phyloP scores from a whole-genome alignment of 2,113 vertebrate genomes.

The Malurus alboscapulatus region DNA sequence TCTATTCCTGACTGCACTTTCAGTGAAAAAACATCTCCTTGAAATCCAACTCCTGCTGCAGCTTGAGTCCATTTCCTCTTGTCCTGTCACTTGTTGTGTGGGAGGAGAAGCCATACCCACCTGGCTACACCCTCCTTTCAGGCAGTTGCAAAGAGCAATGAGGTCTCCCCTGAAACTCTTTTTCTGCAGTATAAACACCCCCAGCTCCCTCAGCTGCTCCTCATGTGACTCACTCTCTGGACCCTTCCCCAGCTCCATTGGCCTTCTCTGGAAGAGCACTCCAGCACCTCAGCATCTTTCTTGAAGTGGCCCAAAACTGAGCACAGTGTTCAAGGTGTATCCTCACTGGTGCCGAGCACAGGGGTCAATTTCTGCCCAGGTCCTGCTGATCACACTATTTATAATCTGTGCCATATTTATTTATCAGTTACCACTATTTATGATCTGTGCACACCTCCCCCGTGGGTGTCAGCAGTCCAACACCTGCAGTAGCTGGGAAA shows the following conservation, averaged over 20 bases:
- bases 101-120: accelerated
- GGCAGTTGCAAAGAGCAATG: too few species aligned
- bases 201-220: not conserved
- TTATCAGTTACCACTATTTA: too few species aligned
- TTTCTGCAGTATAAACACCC: not conserved
- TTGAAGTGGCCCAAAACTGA: not conserved
- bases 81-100: not conserved
- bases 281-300: not conserved
- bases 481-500: not conserved
- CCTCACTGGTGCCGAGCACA: not conserved
- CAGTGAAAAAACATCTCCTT: not conserved
- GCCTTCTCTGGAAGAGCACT: not conserved
- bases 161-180: not conserved
- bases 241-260: accelerated
- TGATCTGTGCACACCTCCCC: not conserved
- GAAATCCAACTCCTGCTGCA: not conserved
- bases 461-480: not conserved
- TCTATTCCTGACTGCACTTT: accelerated
- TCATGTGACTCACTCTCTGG: not conserved
- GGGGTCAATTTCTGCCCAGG: not conserved
- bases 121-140: not conserved
- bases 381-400: not conserved
- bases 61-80: not conserved
- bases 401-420: too few species aligned
- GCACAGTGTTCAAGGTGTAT: accelerated